These are phyloP conservation scores for Loris lydekkerianus DNA, from an alignment of 2,797 vertebrate species.

Conservation along the genomic window DNA sequence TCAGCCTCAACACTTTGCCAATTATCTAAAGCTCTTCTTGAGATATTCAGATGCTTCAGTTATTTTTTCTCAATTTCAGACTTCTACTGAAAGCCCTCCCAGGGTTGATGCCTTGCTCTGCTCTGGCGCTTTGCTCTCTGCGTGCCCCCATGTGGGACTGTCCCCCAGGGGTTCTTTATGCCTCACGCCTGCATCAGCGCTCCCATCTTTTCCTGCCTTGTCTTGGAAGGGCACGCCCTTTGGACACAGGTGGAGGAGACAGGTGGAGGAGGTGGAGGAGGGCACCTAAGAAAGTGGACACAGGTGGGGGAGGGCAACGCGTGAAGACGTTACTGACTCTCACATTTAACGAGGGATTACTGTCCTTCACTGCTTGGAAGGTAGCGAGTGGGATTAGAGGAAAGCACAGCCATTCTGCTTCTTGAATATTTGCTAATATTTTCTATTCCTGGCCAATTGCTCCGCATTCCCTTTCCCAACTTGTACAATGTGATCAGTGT, in stretches of 20 bases:
- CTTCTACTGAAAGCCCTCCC: not conserved
- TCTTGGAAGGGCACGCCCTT: not conserved
- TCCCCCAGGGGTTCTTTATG: not conserved
- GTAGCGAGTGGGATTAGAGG: not conserved
- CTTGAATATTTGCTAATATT: not conserved
- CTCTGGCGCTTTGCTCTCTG: too few species aligned
- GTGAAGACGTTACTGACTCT: not conserved
- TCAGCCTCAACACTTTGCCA: conserved; percentile 70
- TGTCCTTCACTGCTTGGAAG: not conserved
- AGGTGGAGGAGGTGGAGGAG: not conserved
- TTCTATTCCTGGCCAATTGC: not conserved
- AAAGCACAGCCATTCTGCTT: not conserved
- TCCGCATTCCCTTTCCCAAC: not conserved
- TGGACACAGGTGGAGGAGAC: not conserved
- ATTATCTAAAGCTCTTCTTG: conserved; percentile 60
- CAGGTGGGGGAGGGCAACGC: not conserved
- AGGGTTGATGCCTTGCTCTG: not conserved
- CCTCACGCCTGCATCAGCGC: too few species aligned
- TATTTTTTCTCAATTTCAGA: not conserved
- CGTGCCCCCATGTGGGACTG: not conserved
- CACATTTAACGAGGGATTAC: not conserved
- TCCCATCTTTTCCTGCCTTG: not conserved
- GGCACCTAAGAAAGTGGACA: not conserved
- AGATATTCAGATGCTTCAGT: conserved; percentile 56
- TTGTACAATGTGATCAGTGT: not conserved